These are phyloP conservation scores for Rhynchotus rufescens DNA, from an alignment of 2,797 vertebrate genomes.

Conservation along the genomic window DNA sequence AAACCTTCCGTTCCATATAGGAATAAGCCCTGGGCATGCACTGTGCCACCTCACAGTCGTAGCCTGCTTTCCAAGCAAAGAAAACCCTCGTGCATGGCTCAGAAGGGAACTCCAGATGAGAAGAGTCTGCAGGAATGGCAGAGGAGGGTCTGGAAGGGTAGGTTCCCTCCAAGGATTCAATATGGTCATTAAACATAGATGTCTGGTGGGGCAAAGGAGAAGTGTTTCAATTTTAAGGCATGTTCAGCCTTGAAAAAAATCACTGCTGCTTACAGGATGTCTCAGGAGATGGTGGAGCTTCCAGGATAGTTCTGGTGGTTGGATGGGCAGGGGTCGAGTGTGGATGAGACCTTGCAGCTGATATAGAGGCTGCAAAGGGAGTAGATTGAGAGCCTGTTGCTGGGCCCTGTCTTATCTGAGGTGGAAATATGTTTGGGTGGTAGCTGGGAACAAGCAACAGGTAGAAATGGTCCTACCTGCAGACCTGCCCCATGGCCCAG, in stretches of 20 bases:
- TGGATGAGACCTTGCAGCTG: not conserved
- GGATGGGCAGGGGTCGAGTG: not conserved
- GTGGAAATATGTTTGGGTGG: accelerated
- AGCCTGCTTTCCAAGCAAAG: not conserved
- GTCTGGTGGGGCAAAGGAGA: not conserved
- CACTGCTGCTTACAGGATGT: not conserved
- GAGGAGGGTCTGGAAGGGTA: not conserved
- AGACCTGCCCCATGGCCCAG: not conserved
- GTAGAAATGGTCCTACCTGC: not conserved
- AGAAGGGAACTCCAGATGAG: not conserved
- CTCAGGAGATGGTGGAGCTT: not conserved
- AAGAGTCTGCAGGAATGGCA: not conserved
- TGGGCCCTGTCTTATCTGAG: not conserved
- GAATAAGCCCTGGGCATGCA: not conserved
- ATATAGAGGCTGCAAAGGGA: not conserved
- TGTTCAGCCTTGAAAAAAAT: not conserved
- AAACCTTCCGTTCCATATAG: not conserved
- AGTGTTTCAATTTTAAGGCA: not conserved
- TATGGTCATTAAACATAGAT: not conserved
- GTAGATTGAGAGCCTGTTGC: not conserved
- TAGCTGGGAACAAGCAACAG: not conserved
- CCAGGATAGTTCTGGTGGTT: not conserved
- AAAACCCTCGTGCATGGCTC: not conserved
- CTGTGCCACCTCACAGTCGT: not conserved
- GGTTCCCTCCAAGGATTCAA: not conserved